A percentile compares a stretch with the other conserved stretches of the same genome.
These are phyloP conservation scores for Procambarus clarkii DNA, from an alignment of 1,140 invertebrate genomes.

Conservation along the genomic window DNA sequence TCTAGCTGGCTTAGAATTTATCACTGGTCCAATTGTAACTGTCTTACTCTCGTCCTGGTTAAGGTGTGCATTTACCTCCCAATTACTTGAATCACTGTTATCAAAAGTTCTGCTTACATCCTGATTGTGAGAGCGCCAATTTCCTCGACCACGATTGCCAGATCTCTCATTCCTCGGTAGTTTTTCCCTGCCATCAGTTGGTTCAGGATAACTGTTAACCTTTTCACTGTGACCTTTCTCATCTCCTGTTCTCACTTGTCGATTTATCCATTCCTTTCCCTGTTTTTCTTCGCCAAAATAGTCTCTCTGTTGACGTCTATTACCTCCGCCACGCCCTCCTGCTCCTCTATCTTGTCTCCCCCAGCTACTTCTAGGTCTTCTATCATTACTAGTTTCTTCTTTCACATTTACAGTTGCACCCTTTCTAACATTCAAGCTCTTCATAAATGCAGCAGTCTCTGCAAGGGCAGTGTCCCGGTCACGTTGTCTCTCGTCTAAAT, in stretches of 20 bases:
- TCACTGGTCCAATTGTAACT: background rate
- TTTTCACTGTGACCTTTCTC: conserved; percentile 29
- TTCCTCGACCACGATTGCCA: background rate
- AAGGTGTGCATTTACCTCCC: background rate
- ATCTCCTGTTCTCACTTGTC: conserved; percentile 48
- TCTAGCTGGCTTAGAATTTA: background rate
- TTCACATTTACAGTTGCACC: background rate
- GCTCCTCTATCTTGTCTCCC: conserved; percentile 33
- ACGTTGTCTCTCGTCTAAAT: conserved; percentile 35
- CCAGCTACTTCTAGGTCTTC: conserved; percentile 25
- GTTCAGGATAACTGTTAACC: conserved; percentile 9
- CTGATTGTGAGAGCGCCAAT: background rate
- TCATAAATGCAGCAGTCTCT: conserved; percentile 67
- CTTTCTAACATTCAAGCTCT: conserved; percentile 16
- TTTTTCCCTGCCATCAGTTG: conserved; percentile 10
- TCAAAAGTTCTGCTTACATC: conserved; percentile 2
- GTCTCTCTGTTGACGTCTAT: conserved; percentile 43
- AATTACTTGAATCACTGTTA: background rate
- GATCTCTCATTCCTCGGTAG: conserved; percentile 20
- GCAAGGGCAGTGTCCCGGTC: conserved; percentile 54
- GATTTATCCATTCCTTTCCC: conserved; percentile 58
- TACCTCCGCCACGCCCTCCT: conserved; percentile 7
- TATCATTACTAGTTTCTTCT: conserved; percentile 31
- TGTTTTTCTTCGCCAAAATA: conserved; percentile 56
- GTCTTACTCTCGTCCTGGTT: background rate